Evolutionary conservation across 2,113 vertebrate species (phyloP).

Genomic region (Grallaria varia): DNA sequence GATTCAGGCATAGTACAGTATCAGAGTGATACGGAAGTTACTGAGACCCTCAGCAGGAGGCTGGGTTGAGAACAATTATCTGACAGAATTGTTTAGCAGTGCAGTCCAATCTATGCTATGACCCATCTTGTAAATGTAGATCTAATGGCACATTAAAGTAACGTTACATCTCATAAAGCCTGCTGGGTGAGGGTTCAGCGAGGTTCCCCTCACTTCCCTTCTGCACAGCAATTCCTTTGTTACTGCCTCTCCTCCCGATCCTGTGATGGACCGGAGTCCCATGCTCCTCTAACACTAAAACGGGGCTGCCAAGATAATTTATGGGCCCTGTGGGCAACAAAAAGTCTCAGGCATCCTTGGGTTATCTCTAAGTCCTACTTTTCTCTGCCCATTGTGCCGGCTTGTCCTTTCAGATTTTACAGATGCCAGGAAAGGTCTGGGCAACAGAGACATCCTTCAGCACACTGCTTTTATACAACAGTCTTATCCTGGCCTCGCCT

Average conservation of each 20-base stretch:
- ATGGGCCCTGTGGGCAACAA: background rate
- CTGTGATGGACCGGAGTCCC: background rate
- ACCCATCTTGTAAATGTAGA: slow-evolving; percentile 27
- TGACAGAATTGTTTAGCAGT: background rate
- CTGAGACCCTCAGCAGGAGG: slow-evolving; percentile 18
- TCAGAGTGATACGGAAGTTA: background rate
- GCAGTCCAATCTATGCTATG: background rate
- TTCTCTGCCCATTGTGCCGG: background rate
- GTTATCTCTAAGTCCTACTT: background rate
- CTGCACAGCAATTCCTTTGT: slow-evolving; percentile 49
- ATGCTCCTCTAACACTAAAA: background rate
- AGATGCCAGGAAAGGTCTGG: background rate
- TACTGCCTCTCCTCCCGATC: background rate
- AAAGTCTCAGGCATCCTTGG: background rate
- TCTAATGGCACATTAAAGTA: slow-evolving; percentile 20
- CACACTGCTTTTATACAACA: background rate
- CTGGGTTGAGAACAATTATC: slow-evolving; percentile 25
- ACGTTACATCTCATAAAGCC: slow-evolving; percentile 11
- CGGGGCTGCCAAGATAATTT: background rate
- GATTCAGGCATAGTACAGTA: background rate
- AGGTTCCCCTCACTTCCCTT: slow-evolving; percentile 7
- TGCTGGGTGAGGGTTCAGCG: slow-evolving; percentile 27
- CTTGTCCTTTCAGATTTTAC: slow-evolving; percentile 3
- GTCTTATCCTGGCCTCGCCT: background rate
- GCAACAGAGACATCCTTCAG: background rate